Evolutionary conservation across 2,113 vertebrate species (phyloP).

Genomic region (Lophochroa leadbeateri): DNA sequence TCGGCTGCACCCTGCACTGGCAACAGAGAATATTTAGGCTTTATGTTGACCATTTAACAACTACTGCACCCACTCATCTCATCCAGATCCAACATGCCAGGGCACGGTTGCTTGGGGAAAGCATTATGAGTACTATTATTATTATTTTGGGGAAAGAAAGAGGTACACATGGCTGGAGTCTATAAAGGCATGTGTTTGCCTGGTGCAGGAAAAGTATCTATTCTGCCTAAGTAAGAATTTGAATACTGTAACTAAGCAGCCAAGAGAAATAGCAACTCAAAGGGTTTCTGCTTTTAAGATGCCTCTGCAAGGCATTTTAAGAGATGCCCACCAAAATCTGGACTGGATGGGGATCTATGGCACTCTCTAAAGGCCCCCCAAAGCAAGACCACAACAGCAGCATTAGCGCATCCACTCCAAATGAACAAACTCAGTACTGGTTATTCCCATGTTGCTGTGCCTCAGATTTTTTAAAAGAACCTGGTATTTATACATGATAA

Average conservation of each 20-base stretch:
- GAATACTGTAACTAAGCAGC: neutral
- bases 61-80: neutral
- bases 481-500: neutral
- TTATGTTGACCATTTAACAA: neutral
- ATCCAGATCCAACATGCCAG: neutral
- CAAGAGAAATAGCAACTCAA: neutral
- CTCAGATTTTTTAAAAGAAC: neutral
- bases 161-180: neutral
- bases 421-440: accelerated
- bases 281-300: neutral
- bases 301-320: neutral
- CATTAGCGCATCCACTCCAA: accelerated
- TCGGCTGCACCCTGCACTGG: accelerated
- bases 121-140: neutral
- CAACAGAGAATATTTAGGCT: neutral
- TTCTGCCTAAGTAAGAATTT: neutral
- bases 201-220: neutral
- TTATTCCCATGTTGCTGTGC: neutral
- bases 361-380: neutral
- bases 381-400: neutral
- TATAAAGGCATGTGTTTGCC: neutral
- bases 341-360: accelerated
- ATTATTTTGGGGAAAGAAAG: neutral
- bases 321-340: neutral
- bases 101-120: accelerated